These are phyloP conservation scores for Thecophora atra DNA, from an alignment of 2,888 invertebrate genomes.

Conservation along the genomic window DNA sequence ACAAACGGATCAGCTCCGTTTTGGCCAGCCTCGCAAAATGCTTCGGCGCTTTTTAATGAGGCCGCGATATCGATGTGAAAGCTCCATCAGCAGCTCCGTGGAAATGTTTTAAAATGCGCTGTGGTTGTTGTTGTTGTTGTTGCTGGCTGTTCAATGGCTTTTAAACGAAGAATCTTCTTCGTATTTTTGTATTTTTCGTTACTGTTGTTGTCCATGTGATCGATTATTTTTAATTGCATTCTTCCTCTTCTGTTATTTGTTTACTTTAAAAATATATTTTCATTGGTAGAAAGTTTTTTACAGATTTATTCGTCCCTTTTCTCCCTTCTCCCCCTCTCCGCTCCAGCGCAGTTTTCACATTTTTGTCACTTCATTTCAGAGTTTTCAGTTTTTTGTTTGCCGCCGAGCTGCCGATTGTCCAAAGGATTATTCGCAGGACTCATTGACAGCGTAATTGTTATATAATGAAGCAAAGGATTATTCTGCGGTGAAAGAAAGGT, in stretches of 20 bases:
- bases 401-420: neutral
- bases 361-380: neutral
- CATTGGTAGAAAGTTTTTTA: neutral
- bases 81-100: conserved; percentile 23
- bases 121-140: neutral
- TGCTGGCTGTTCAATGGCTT: neutral
- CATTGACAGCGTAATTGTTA: conserved; percentile 33
- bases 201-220: neutral
- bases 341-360: no score
- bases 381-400: neutral
- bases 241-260: neutral
- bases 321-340: no score
- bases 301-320: no score
- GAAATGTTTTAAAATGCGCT: conserved; percentile 22
- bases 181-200: neutral
- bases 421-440: conserved; percentile 25
- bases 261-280: conserved; percentile 5
- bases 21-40: neutral
- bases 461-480: conserved; percentile 32
- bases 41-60: neutral
- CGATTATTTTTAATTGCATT: neutral
- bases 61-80: neutral
- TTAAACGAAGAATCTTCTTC: no score
- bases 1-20: neutral
- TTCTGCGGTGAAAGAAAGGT: conserved; percentile 25